Base-by-base conservation (phyloP, 2,797 vertebrate genomes). In the Sarcophilus harrisii region DNA sequence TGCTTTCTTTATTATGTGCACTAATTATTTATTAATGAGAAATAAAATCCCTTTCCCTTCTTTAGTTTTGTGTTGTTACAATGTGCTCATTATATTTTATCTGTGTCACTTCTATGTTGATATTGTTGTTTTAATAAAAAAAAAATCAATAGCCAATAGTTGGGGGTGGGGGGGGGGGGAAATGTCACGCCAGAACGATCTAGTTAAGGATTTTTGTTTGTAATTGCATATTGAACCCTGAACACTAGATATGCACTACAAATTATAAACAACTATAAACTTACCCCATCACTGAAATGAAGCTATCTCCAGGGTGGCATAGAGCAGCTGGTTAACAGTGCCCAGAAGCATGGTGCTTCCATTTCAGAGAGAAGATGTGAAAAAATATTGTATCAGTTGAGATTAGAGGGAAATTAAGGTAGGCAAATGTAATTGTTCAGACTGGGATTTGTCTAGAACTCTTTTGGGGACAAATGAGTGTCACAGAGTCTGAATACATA, bases 1-100 rank as follows among this genome's bases (percentile, higher is more conserved):
- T 90, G 14, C n/a, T 55, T 9, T 60, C 90, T 91, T 45, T 49
- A 58, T 54, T 94, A 10, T 57, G 32, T 60, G n/a, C 3, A 73
- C 49, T 90, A 93, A 91, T 54, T 91, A 10, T 92, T 73, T 58
- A 14, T 96, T 96, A 91, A 91, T 0, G 93, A 95, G 92, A 81
- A 91, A 92, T 94, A 94, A 92, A 92, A 60, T 81, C 28, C 52
- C 29, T 87, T 95, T 92, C 54, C 73, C 49, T 90, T 59, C 5
- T 57, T 24, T 2, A 66, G 0, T 92, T 94, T 89, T 73, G 2
- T 87, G 57, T 91, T 91, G 29, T 92, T 12, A 91, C 87, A 92
- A 4, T 1, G 6, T 92, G 2, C n/a, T 28, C 0, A 0, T 66
- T 81, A 1, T 60, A 5, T 55, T 94, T 91, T 73, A 52, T 91